Percentiles rank a stretch among this genome's conserved stretches.
phyloP scores from a whole-genome alignment of 2,888 invertebrate genomes.

The Mesoligia furuncula region DNA sequence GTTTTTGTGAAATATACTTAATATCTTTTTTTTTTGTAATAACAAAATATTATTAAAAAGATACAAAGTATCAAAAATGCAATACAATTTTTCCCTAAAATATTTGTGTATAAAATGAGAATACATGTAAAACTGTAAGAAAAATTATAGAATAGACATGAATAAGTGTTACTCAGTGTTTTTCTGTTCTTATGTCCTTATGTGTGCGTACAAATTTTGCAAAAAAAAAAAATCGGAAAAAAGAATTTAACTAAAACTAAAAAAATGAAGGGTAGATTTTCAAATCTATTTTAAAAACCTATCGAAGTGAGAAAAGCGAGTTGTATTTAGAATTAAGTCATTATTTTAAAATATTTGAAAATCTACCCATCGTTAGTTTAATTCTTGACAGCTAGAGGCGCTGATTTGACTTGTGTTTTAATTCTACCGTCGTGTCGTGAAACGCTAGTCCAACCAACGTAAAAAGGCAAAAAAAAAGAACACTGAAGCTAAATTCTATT shows the following conservation, averaged over 20 bases:
- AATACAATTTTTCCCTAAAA: constrained; percentile 48
- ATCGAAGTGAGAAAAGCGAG: constrained; percentile 46
- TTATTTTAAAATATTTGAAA: constrained; percentile 28
- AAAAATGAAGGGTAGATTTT: constrained; percentile 17
- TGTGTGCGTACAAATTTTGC: constrained; percentile 66
- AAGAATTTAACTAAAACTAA: not conserved
- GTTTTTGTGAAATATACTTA: not conserved
- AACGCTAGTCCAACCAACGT: not conserved
- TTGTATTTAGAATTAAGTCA: constrained; percentile 53
- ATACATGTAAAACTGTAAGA: constrained; percentile 78
- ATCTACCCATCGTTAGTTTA: constrained; percentile 11
- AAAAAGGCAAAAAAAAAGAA: not conserved
- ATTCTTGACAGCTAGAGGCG: not conserved
- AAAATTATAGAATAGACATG: constrained; percentile 77
- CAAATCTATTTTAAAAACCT: constrained; percentile 16
- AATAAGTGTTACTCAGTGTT: constrained; percentile 72
- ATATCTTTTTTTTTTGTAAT: not conserved
- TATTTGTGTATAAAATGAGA: constrained; percentile 64
- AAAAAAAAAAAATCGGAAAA: constrained; percentile 9
- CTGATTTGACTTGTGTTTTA: not conserved
- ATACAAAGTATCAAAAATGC: constrained; percentile 55
- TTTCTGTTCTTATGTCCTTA: constrained; percentile 74
- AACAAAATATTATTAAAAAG: constrained; percentile 18
- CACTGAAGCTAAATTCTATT: not conserved
- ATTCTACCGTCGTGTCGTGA: not conserved